Base-by-base conservation (phyloP, 2,888 invertebrate species). In the Augochlorella aurata region DNA sequence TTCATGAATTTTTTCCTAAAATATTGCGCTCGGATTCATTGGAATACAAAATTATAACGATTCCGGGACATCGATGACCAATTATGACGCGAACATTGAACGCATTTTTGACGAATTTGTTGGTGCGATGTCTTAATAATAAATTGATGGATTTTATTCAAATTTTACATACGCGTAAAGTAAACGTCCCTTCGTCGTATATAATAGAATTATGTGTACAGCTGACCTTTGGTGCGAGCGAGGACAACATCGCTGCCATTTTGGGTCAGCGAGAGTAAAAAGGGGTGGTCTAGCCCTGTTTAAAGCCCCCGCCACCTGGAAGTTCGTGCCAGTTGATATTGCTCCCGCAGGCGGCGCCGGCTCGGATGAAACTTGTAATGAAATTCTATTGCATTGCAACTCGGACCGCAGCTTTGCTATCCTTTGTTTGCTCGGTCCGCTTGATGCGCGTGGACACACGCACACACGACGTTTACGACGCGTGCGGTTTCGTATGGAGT, bases 331-430 rank as follows among this genome's bases (percentile, higher is more conserved):
- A 44, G 69, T 67, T 61, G 75, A 78, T 85, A 84, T 84, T 77
- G 71, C 81, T 52, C 58, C 68, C 44, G 29, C 77, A 76, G 69
- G 76, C 69, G 54, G 67, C 50, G 24, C 63, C 68, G 74, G 69
- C 66, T 74, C 65, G 58, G 67, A 61, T 66, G 81, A 61, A 79
- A 87, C 83, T 85, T 82, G 79, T 80, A 85, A 85, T 83, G 85
- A 85, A 87, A 87, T 87, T 87, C 87, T 79, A 83, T 83, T 80
- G 80, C 82, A 58, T 77, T 52, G 73, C 74, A 75, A 76, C 79
- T 69, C 45, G 21, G 47, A 75, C 70, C 70, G 63, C 81, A 72
- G n/a, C 74, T 54, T 24, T 63, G 54, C 24, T 44, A 38, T 79
- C 73, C 79, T 76, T 74, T 75, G 77, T 52, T 71, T 49, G 68